These are phyloP conservation scores for Mythimna lalbum DNA, from an alignment of 2,888 invertebrate species.

Conservation along the genomic window DNA sequence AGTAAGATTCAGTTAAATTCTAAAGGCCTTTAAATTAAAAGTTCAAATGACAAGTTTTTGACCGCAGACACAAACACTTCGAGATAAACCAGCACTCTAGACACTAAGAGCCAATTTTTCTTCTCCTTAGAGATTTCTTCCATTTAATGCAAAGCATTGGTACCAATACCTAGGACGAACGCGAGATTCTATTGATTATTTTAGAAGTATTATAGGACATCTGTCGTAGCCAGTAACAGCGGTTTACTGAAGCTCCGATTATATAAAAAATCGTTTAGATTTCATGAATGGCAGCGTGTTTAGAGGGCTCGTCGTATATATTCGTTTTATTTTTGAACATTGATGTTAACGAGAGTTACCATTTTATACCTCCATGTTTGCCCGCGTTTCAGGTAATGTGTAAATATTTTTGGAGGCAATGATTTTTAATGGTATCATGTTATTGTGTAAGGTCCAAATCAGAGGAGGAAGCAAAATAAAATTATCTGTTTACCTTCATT, in stretches of 20 bases:
- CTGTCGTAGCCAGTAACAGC: slow-evolving; percentile 35
- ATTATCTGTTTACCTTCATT: neutral
- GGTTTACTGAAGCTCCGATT: slow-evolving; percentile 23
- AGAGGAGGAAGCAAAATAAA: neutral
- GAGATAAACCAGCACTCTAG: slow-evolving; percentile 7
- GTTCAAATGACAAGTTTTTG: slow-evolving; percentile 25
- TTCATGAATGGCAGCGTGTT: slow-evolving; percentile 27
- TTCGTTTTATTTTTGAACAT: slow-evolving; percentile 34
- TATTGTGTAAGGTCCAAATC: slow-evolving; percentile 5
- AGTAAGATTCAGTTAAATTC: slow-evolving; percentile 7
- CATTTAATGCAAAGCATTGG: slow-evolving; percentile 23
- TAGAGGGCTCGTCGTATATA: slow-evolving; percentile 22
- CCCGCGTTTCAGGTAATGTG: slow-evolving; percentile 18
- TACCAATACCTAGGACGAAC: slow-evolving; percentile 20
- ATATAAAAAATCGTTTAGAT: slow-evolving; percentile 34
- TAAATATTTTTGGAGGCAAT: slow-evolving; percentile 33
- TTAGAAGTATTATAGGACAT: slow-evolving; percentile 36
- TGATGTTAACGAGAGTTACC: slow-evolving; percentile 23
- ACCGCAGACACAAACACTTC: slow-evolving; percentile 20
- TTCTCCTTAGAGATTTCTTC: slow-evolving; percentile 7
- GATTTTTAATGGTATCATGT: slow-evolving; percentile 20
- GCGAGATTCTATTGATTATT: slow-evolving; percentile 33
- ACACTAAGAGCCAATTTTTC: slow-evolving; percentile 12
- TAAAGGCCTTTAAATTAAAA: neutral
- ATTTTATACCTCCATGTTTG: slow-evolving; percentile 22